Conservation (phyloP, 2,797 vertebrate species). For the Neostethus bicornis region DNA sequence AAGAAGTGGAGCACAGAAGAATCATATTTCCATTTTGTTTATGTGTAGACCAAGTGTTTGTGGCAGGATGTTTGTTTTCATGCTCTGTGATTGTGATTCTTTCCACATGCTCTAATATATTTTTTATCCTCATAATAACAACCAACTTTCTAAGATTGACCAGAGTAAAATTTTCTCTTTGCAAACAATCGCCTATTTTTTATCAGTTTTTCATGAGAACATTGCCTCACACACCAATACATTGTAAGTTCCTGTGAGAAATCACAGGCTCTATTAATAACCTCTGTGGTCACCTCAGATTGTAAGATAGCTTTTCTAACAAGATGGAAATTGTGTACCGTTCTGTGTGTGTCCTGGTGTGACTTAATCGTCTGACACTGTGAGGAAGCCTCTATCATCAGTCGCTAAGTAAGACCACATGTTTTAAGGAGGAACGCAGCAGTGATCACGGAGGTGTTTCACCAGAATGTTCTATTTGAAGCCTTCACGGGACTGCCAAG, state of each 20-base stretch:
- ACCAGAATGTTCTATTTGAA: constrained; percentile 31
- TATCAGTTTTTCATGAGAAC: constrained; percentile 13
- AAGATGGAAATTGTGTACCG: constrained; percentile 11
- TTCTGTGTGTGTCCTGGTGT: constrained; percentile 31
- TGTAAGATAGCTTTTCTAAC: constrained; percentile 18
- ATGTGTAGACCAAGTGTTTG: constrained; percentile 53
- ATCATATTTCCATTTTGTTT: constrained; percentile 37
- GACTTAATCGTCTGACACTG: constrained; percentile 75
- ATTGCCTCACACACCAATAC: constrained; percentile 15
- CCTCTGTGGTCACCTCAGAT: constrained; percentile 10
- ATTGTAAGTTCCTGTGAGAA: constrained; percentile 5
- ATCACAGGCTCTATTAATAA: constrained; percentile 4
- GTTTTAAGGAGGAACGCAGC: constrained; percentile 53
- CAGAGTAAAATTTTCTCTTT: constrained; percentile 58
- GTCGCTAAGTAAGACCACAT: constrained; percentile 74
- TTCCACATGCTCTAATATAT: constrained; percentile 75
- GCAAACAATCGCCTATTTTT: constrained; percentile 33
- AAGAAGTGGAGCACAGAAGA: constrained; percentile 29
- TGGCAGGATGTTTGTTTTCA: constrained; percentile 65
- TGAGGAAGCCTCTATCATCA: constrained; percentile 70
- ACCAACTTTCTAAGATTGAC: constrained; percentile 69
- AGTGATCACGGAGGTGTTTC: constrained; percentile 39
- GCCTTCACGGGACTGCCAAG: constrained; percentile 7
- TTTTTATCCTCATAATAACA: constrained; percentile 74
- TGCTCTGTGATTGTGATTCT: constrained; percentile 65